These are phyloP conservation scores for Cerceris ruficornis DNA, from an alignment of 2,888 invertebrate species.

Conservation along the genomic window DNA sequence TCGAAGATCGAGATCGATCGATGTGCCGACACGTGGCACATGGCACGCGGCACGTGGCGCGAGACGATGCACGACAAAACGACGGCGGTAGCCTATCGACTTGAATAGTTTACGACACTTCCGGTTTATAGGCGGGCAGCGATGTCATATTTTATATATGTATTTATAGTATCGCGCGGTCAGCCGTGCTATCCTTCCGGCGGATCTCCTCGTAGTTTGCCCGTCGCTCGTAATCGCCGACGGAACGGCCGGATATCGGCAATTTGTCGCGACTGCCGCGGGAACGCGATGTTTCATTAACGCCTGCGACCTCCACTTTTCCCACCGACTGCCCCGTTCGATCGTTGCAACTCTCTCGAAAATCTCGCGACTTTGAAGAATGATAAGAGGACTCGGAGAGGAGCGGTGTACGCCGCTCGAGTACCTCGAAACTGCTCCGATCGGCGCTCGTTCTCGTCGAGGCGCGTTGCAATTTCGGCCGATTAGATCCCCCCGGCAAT, in stretches of 20 bases:
- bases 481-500: too few species aligned
- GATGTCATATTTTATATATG: neutral
- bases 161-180: neutral
- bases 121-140: slow-evolving; percentile 14
- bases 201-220: neutral
- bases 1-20: neutral
- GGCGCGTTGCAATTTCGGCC: too few species aligned
- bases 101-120: slow-evolving; percentile 17
- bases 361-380: too few species aligned
- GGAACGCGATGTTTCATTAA: too few species aligned
- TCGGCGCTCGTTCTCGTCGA: too few species aligned
- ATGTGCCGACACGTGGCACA: neutral
- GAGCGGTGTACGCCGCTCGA: too few species aligned
- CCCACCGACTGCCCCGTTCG: too few species aligned
- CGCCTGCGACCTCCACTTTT: too few species aligned
- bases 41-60: neutral
- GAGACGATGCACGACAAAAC: slow-evolving; percentile 3
- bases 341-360: too few species aligned
- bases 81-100: neutral
- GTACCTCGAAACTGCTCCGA: too few species aligned
- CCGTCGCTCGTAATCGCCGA: neutral
- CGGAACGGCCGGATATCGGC: neutral
- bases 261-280: neutral
- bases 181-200: neutral
- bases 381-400: too few species aligned